phyloP scores from a whole-genome alignment of 2,797 vertebrate species.

The Gambusia yucatana region DNA sequence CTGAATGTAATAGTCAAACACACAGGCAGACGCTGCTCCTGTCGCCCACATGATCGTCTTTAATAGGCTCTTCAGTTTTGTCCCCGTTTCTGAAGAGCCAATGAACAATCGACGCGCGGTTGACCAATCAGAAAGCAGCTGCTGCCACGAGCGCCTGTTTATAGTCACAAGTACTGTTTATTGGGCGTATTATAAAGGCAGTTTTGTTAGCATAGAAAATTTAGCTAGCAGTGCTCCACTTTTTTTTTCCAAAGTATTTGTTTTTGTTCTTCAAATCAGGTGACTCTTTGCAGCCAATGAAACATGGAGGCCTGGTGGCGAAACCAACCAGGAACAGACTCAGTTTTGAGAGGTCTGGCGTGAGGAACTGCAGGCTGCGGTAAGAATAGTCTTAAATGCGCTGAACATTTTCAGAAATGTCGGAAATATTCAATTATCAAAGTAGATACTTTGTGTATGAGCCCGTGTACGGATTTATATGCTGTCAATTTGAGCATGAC shows the following conservation, averaged over 20 bases:
- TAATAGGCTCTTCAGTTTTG: slow-evolving; percentile 48
- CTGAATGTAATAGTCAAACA: slow-evolving; percentile 52
- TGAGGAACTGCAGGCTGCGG: slow-evolving; percentile 24
- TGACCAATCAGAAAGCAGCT: slow-evolving; percentile 40
- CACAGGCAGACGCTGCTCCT: slow-evolving; percentile 23
- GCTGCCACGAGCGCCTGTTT: slow-evolving; percentile 49
- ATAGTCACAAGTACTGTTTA: slow-evolving; percentile 6
- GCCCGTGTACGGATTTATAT: not conserved
- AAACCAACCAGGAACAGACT: slow-evolving; percentile 22
- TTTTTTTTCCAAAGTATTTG: not conserved
- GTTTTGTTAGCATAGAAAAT: not conserved
- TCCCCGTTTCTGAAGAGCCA: slow-evolving; percentile 52
- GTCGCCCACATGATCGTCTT: slow-evolving; percentile 35
- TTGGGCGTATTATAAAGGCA: not conserved
- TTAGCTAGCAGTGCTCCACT: not conserved
- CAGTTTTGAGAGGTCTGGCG: slow-evolving; percentile 14
- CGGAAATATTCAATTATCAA: not conserved
- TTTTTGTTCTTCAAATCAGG: slow-evolving; percentile 26
- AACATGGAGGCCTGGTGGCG: slow-evolving; percentile 10
- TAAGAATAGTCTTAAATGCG: slow-evolving; percentile 11
- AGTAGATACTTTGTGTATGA: no score
- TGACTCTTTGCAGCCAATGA: slow-evolving; percentile 19
- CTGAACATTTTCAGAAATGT: not conserved
- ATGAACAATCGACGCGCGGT: slow-evolving; percentile 38
- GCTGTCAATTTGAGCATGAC: not conserved